A percentile compares a stretch with the other conserved stretches of the same genome.
phyloP scores from a whole-genome alignment of 92 coral and sea anemone genomes.

The Actinernus sp. region DNA sequence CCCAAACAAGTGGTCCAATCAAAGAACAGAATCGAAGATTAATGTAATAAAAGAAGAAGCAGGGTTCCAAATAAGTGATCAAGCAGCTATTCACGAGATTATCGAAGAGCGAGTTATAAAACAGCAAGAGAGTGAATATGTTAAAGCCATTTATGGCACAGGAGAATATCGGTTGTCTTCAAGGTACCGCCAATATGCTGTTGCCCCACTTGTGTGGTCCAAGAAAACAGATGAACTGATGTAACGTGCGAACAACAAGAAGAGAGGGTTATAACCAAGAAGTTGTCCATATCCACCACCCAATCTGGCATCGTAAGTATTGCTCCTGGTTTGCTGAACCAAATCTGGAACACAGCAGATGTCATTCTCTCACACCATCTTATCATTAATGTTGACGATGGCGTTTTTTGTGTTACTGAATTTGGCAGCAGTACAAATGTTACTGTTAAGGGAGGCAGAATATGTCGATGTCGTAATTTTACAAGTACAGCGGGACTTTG shows the following conservation, averaged over 20 bases:
- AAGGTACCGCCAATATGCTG: slow-evolving; percentile 18
- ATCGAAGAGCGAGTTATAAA: slow-evolving; percentile 45
- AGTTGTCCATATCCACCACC: slow-evolving; percentile 26
- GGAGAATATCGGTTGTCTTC: slow-evolving; percentile 58
- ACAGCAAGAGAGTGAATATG: slow-evolving; percentile 61
- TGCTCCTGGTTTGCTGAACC: slow-evolving; percentile 20
- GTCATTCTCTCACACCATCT: slow-evolving; percentile 42
- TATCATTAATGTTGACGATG: slow-evolving; percentile 31
- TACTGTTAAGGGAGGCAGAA: slow-evolving; percentile 7
- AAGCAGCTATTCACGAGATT: slow-evolving; percentile 50
- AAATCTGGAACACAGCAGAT: slow-evolving; percentile 62
- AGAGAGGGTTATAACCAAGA: background rate
- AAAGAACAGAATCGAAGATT: slow-evolving; percentile 57
- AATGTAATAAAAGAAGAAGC: slow-evolving; percentile 48
- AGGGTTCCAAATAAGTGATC: slow-evolving; percentile 8
- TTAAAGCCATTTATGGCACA: slow-evolving; percentile 48
- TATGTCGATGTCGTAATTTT: slow-evolving; percentile 36
- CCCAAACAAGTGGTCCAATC: slow-evolving; percentile 59
- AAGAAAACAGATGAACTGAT: slow-evolving; percentile 45
- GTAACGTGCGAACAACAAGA: background rate
- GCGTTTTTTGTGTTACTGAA: slow-evolving; percentile 54
- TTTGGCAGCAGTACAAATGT: slow-evolving; percentile 41
- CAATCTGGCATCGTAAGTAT: slow-evolving; percentile 44
- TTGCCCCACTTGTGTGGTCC: slow-evolving; percentile 48
- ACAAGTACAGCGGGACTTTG: slow-evolving; percentile 29